phyloP scores from a whole-genome alignment of 92 coral and sea anemone species.

The Actinostola sp. region DNA sequence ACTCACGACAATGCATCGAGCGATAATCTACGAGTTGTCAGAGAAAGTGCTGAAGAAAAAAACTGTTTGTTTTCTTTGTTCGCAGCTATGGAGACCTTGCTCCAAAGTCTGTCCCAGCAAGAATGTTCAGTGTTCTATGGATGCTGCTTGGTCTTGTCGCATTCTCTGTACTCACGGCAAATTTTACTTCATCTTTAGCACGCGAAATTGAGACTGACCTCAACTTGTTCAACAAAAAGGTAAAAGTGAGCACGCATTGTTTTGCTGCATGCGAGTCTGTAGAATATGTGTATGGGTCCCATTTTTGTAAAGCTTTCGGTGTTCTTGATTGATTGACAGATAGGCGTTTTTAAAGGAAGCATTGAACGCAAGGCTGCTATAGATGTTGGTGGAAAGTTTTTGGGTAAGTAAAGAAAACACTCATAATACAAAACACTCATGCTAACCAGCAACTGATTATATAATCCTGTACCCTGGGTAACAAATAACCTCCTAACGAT shows the following conservation, averaged over 20 bases:
- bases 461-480: too few relatives aligned
- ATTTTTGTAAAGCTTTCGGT: too few relatives aligned
- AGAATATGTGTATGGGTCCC: too few relatives aligned
- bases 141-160: constrained; percentile 97
- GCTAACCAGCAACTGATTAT: too few relatives aligned
- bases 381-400: constrained; percentile 47
- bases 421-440: too few relatives aligned
- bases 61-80: background rate
- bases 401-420: constrained; percentile 51
- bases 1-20: too few relatives aligned
- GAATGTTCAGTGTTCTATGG: constrained; percentile 90
- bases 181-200: constrained; percentile 93
- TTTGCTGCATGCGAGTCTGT: too few relatives aligned
- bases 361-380: constrained; percentile 53
- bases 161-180: constrained; percentile 96
- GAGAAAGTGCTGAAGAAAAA: background rate
- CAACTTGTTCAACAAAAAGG: constrained; percentile 81
- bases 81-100: constrained; percentile 93
- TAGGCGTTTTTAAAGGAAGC: constrained; percentile 59
- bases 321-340: constrained; percentile 25
- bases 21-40: too few relatives aligned
- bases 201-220: constrained; percentile 82
- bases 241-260: constrained; percentile 35
- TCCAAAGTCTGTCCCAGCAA: constrained; percentile 91
- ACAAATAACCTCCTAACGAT: too few relatives aligned